Percentiles rank a stretch among this genome's conserved stretches.
Conservation (phyloP, 2,797 vertebrate species). For the Peromyscus aztecus region DNA sequence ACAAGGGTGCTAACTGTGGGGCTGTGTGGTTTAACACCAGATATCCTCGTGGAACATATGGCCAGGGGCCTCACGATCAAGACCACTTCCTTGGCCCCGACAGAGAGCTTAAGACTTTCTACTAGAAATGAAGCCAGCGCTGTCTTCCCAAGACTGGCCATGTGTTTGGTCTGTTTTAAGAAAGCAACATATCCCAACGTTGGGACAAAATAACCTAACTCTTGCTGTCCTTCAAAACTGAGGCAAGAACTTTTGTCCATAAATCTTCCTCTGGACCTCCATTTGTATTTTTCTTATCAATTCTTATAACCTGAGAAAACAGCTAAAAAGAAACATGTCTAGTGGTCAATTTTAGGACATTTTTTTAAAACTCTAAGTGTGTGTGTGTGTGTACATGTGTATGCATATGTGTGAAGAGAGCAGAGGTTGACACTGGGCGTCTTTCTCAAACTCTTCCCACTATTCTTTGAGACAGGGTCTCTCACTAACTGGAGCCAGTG, state of each 20-base stretch:
- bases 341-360: not conserved
- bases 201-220: not conserved
- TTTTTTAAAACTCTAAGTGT: not conserved
- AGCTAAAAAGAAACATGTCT: not conserved
- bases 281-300: not conserved
- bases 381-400: not conserved
- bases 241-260: not conserved
- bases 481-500: not conserved
- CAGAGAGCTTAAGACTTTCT: not conserved
- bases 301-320: not conserved
- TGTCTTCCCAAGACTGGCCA: not conserved
- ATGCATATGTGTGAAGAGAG: not conserved
- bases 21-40: not conserved
- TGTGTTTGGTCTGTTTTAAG: not conserved
- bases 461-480: not conserved
- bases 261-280: not conserved
- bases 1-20: not conserved
- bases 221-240: not conserved
- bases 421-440: not conserved
- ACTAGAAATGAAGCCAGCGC: not conserved
- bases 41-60: not conserved
- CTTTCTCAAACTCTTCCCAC: not conserved
- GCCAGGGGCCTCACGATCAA: not conserved
- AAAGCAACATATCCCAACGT: not conserved
- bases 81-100: slow-evolving; percentile 51